Conservation (phyloP, 2,113 vertebrate genomes). For the Centrocercus urophasianus region DNA sequence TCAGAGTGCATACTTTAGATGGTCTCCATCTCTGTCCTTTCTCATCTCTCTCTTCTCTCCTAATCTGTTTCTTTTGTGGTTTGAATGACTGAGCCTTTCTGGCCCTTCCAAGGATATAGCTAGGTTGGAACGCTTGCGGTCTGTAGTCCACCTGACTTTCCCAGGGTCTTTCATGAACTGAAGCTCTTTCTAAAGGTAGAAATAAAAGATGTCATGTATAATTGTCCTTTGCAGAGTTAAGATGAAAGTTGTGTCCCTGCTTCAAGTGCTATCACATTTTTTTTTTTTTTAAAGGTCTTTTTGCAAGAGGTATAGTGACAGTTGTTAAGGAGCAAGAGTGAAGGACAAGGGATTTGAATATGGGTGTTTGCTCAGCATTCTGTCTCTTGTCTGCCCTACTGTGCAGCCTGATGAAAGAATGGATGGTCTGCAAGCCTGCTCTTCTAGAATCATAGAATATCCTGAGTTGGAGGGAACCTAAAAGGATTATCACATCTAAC, state of each 20-base stretch:
- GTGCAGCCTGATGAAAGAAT: neutral
- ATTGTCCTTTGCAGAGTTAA: neutral
- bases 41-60: neutral
- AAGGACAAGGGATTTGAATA: neutral
- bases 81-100: neutral
- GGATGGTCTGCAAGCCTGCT: neutral
- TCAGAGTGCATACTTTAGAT: neutral
- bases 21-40: neutral
- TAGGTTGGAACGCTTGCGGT: neutral
- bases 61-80: rapidly evolving
- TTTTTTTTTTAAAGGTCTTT: neutral
- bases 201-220: neutral
- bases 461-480: too few relatives aligned
- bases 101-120: neutral
- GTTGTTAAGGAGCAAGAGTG: neutral
- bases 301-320: neutral
- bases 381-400: neutral
- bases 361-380: neutral
- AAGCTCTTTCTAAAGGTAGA: neutral
- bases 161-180: neutral
- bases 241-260: neutral
- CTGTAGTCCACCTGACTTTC: neutral
- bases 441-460: neutral
- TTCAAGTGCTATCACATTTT: neutral
- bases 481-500: too few relatives aligned